Base-by-base conservation (phyloP, 1,140 invertebrate genomes). In the Eubasilissa regina region DNA sequence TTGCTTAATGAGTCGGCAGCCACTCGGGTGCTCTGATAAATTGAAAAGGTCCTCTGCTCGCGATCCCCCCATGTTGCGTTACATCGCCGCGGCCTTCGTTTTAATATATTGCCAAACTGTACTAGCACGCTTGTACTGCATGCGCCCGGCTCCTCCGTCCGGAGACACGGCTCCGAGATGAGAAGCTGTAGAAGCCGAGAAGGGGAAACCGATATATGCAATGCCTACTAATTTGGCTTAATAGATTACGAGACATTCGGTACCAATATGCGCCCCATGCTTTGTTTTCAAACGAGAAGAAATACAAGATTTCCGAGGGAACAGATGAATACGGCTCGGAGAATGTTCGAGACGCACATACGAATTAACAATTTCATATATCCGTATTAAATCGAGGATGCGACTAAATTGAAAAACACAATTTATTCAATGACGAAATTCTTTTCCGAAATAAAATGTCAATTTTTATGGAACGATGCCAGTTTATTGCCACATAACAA, bases 191-290 rank as follows among this genome's bases (percentile, higher is more conserved):
- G 21, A 17, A 45, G 45, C 53, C 19, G 47, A 12, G 25, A n/a
- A 35, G 72, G 55, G 51, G n/a, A 43, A 15, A 56, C 17, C 72
- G 21, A 74, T 74, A 56, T 74, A 58, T 56, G 55, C 72, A 44
- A 74, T 74, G 72, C 51, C 44, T 74, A 74, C 72, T 74, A 58
- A 74, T 74, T 51, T 48, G 10, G 66, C 66, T 8, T 70, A 70
- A 70, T 53, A 51, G 66, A 45, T 48, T 35, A n/a, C 17, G 21
- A 21, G 9, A 6, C 9, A 51, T 4, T 53, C 45, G 66, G 45
- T 62, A 35, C 48, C 48, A 51, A 51, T 51, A 51, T 8, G 48
- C 48, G 11, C n/a, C 48, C 11, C n/a, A 8, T 3, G 48, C 11
- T 51, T 51, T 12, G 11, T 51, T 51, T 51, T 15, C 48, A 51